Base-by-base conservation (phyloP, 2,113 vertebrate genomes). In the Ancistrus triradiatus region DNA sequence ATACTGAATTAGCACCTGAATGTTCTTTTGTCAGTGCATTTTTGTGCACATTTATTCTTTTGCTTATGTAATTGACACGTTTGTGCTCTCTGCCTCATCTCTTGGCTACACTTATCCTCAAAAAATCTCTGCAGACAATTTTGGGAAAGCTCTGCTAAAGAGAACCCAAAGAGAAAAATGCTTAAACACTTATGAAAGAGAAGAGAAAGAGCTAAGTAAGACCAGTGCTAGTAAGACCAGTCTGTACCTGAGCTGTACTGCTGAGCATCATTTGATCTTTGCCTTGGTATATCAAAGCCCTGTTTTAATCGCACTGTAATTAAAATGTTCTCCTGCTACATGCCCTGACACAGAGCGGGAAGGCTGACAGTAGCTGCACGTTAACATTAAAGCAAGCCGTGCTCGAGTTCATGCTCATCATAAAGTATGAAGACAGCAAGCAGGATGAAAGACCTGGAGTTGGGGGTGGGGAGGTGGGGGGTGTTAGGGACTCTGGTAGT, bases 281-380 rank as follows among this genome's bases (percentile, higher is more conserved):
- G 28, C 38, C 4, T 14, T 53, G 28, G 51, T 4, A 4, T 33
- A 31, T 33, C 18, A 37, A 53, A 53, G 33, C 18, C 53, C 3
- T 15, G 8, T 25, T 57, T 57, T 15, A 57, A 57, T 40, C 19
- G 40, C 24, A 40, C 35, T 57, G 35, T 42, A 57, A 42, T 40
- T 40, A 57, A 25, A 57, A 57, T 42, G 53, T 57, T 57, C 37
- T 14, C 38, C 6, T 8, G 7, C 18, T 56, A 56, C 52, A 24
- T 25, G 53, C 7, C 21, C 35, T 17, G 37, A 42, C 53, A 42
- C 40, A 57, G 18, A 42, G 33, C 37, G 25, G 33, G 18, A 57
- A n/a, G 53, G 21, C 53, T 57, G 37, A 25, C 21, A 57, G 37
- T 57, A 25, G 35, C 33, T 40, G 53, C 21, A 57, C 24, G 35